Percentiles rank a stretch among this genome's conserved stretches.
These are phyloP conservation scores for Spinus pinus DNA, from an alignment of 2,797 vertebrate species.

Conservation along the genomic window DNA sequence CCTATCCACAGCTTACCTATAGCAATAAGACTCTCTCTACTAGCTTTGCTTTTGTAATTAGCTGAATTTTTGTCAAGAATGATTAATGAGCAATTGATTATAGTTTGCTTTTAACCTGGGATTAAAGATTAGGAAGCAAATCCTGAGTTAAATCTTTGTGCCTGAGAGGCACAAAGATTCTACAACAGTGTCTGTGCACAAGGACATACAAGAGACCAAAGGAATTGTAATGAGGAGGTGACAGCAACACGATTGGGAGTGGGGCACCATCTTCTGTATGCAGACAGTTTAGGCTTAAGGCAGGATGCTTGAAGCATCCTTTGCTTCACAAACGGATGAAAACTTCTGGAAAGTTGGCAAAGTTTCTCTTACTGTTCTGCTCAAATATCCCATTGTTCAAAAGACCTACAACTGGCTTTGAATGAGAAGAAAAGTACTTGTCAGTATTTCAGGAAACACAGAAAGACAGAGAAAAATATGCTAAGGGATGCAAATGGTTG, in stretches of 20 bases:
- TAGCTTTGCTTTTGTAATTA: background rate
- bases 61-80: background rate
- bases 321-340: background rate
- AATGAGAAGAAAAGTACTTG: background rate
- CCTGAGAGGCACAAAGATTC: background rate
- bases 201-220: background rate
- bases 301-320: background rate
- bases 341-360: background rate
- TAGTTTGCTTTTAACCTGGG: background rate
- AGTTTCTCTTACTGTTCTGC: background rate
- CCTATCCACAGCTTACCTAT: background rate
- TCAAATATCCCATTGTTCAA: background rate
- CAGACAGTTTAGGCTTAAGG: background rate
- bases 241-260: rapidly evolving
- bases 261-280: background rate
- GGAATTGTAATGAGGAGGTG: background rate
- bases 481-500: background rate
- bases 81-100: background rate
- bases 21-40: background rate
- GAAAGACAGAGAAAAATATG: background rate
- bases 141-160: background rate
- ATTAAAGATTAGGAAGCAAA: slow-evolving; percentile 1
- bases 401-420: background rate
- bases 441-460: background rate
- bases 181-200: background rate